phyloP scores from a whole-genome alignment of 2,113 vertebrate species.

The Equus przewalskii region DNA sequence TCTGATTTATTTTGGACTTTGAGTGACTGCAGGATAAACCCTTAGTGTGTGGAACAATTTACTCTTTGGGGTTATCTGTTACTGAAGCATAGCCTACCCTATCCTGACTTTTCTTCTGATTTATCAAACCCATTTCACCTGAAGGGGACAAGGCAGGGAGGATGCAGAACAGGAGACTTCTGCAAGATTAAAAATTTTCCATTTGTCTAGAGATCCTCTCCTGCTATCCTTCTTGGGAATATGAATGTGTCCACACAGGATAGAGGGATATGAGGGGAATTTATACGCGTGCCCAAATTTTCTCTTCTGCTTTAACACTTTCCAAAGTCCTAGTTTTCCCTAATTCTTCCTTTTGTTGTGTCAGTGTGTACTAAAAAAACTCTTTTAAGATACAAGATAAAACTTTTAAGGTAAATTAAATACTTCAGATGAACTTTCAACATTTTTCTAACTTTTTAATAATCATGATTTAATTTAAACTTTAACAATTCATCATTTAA shows the following conservation, averaged over 20 bases:
- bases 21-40: not conserved
- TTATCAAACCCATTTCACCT: not conserved
- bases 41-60: not conserved
- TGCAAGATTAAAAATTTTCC: not conserved
- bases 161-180: not conserved
- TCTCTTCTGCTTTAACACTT: not conserved
- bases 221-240: not conserved
- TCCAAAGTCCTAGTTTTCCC: not conserved
- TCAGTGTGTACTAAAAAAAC: not conserved
- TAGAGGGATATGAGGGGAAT: not conserved
- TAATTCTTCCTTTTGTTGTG: not conserved
- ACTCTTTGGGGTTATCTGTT: not conserved
- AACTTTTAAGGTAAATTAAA: not conserved
- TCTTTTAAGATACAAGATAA: not conserved
- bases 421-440: not conserved
- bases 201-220: not conserved
- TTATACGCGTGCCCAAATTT: not conserved
- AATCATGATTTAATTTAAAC: constrained; percentile 5
- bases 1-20: not conserved
- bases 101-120: not conserved
- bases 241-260: not conserved
- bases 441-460: constrained; percentile 15
- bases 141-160: not conserved
- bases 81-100: not conserved
- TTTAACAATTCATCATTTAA: constrained; percentile 11